phyloP scores from a whole-genome alignment of 2,888 invertebrate species.

The Limnephilus rhombicus region DNA sequence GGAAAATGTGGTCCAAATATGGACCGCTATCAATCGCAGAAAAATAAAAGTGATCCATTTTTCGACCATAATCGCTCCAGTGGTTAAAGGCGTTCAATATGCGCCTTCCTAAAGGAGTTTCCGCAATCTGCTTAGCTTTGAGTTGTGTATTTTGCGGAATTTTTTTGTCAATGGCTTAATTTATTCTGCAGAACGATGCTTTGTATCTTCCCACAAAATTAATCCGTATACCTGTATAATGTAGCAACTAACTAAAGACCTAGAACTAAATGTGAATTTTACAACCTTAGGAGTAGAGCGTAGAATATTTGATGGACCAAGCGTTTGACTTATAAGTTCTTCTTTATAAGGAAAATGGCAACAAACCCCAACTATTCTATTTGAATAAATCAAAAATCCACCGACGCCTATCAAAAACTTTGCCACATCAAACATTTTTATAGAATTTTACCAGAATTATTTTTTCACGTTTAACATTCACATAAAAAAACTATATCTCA shows the following conservation, averaged over 20 bases:
- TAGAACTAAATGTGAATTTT: slow-evolving; percentile 36
- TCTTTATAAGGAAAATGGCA: slow-evolving; percentile 4
- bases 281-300: slow-evolving; percentile 25
- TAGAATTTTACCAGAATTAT: background rate
- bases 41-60: too few species aligned
- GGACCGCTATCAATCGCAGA: too few species aligned
- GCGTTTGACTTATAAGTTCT: slow-evolving; percentile 29
- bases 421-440: slow-evolving; percentile 27
- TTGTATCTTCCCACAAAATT: background rate
- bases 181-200: background rate
- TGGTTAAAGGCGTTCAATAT: too few species aligned
- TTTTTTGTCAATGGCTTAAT: too few species aligned
- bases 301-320: slow-evolving; percentile 53
- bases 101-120: too few species aligned
- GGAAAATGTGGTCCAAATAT: too few species aligned
- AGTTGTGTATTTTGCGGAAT: too few species aligned
- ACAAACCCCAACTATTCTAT: background rate
- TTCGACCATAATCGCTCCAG: too few species aligned
- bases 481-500: background rate
- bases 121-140: too few species aligned
- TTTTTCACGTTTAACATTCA: background rate
- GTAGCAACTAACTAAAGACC: background rate
- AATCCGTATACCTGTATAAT: background rate
- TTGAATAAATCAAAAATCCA: slow-evolving; percentile 15
- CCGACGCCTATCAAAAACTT: background rate